Percentiles rank a stretch among this genome's conserved stretches.
phyloP scores from a whole-genome alignment of 2,888 invertebrate species.

The Rhamnusium bicolor region DNA sequence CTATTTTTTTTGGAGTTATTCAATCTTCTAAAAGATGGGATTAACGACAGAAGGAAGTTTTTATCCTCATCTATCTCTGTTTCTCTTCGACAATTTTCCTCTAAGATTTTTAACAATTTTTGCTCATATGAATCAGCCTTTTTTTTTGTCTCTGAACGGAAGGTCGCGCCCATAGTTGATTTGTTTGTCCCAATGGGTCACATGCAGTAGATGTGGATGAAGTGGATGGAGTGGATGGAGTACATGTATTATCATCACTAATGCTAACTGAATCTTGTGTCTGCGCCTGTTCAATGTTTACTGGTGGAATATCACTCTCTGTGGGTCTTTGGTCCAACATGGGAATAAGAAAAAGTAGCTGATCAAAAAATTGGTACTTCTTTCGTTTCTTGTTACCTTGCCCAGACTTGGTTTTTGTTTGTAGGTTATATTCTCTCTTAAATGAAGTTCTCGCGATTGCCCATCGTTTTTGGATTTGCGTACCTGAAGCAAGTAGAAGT shows the following conservation, averaged over 20 bases:
- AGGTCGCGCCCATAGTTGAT: neutral
- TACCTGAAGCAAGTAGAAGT: conserved; percentile 6
- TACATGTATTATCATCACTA: neutral
- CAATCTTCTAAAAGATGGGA: neutral
- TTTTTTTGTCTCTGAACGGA: neutral
- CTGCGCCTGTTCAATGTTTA: neutral
- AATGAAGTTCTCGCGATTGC: conserved; percentile 7
- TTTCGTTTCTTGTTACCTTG: neutral
- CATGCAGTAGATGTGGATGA: neutral
- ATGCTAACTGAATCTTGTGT: conserved; percentile 7
- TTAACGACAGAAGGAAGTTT: neutral
- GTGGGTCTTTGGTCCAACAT: neutral
- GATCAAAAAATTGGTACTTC: conserved; percentile 1
- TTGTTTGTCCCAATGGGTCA: conserved; percentile 6
- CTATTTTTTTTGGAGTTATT: neutral
- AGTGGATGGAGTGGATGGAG: neutral
- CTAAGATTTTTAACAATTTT: neutral
- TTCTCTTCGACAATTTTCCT: neutral
- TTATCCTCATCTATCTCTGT: neutral
- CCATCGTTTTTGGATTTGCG: conserved; percentile 1
- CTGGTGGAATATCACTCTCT: neutral
- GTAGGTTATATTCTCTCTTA: conserved; percentile 3
- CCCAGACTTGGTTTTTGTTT: conserved; percentile 1
- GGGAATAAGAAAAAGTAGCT: neutral
- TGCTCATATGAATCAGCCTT: neutral